phyloP scores from a whole-genome alignment of 1,140 invertebrate species.

The Drosophila bocki region DNA sequence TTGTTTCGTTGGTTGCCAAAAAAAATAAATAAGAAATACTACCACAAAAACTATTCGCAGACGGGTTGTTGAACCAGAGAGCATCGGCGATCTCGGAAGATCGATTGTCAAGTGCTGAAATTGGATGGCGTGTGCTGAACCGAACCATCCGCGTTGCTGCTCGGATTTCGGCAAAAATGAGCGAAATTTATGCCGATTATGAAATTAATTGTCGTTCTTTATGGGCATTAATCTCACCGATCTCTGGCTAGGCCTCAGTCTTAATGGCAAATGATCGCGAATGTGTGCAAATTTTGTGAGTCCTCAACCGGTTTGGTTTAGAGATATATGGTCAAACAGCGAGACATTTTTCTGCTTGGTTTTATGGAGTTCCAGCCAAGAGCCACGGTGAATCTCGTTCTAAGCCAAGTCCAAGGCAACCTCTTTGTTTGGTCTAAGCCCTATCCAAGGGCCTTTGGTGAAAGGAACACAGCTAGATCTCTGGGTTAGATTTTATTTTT shows the following conservation, averaged over 20 bases:
- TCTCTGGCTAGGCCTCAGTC: constrained; percentile 50
- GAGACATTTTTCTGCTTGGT: constrained; percentile 19
- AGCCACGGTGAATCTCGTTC: constrained; percentile 40
- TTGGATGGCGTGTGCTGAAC: constrained; percentile 57
- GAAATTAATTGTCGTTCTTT: constrained; percentile 62
- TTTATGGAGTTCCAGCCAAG: constrained; percentile 1
- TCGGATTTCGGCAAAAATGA: constrained; percentile 57
- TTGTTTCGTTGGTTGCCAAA: constrained; percentile 41
- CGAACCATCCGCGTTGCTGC: constrained; percentile 33
- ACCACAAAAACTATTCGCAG: constrained; percentile 34
- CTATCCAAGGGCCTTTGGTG: constrained; percentile 55
- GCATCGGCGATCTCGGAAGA: constrained; percentile 29
- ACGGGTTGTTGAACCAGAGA: constrained; percentile 70
- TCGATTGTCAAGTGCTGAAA: constrained; percentile 59
- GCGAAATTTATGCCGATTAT: constrained; percentile 60
- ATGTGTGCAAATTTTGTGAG: constrained; percentile 29
- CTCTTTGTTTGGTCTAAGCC: constrained; percentile 36
- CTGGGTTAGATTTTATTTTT: constrained; percentile 31
- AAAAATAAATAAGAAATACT: constrained; percentile 30
- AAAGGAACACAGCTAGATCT: constrained; percentile 53
- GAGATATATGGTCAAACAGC: constrained; percentile 11
- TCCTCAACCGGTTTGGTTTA: constrained; percentile 34
- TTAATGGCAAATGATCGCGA: constrained; percentile 18
- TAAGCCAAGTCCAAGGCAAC: constrained; percentile 56
- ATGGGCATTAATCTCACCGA: constrained; percentile 20